These are phyloP conservation scores for Semnornis frantzii DNA, from an alignment of 2,113 vertebrate species.

Conservation along the genomic window DNA sequence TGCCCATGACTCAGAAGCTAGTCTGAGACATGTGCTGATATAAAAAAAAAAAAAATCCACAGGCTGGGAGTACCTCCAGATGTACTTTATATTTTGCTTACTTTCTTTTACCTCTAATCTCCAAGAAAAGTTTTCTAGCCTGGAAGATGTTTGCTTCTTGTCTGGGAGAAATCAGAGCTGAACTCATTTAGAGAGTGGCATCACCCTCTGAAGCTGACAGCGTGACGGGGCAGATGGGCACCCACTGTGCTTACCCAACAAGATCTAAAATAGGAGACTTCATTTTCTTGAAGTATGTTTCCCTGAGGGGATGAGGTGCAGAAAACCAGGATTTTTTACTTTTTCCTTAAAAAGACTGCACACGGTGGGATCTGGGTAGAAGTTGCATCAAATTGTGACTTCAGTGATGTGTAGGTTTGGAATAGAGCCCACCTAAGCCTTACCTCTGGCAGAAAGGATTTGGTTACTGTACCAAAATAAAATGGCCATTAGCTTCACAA, in stretches of 20 bases:
- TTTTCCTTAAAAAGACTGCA: not conserved
- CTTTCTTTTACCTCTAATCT: not conserved
- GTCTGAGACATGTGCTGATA: not conserved
- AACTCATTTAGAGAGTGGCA: conserved; percentile 23
- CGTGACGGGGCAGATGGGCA: not conserved
- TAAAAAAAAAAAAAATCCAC: rapidly evolving
- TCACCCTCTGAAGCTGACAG: not conserved
- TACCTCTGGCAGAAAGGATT: not conserved
- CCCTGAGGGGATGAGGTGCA: conserved; percentile 24
- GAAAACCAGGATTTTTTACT: conserved; percentile 9
- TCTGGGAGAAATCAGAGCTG: conserved; percentile 1
- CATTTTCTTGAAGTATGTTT: conserved; percentile 62
- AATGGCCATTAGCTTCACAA: not conserved
- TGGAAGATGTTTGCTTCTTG: conserved; percentile 21
- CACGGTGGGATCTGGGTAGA: conserved; percentile 4
- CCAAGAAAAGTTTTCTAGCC: not conserved
- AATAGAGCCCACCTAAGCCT: not conserved
- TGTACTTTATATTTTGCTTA: not conserved
- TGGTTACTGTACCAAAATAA: not conserved
- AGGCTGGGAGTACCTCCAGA: not conserved
- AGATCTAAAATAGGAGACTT: conserved; percentile 38
- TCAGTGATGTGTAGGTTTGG: not conserved
- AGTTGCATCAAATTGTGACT: conserved; percentile 7
- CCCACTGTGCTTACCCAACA: conserved; percentile 43
- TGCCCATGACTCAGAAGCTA: not conserved